Conservation (phyloP, 2,797 vertebrate genomes). For the Pitangus sulphuratus region DNA sequence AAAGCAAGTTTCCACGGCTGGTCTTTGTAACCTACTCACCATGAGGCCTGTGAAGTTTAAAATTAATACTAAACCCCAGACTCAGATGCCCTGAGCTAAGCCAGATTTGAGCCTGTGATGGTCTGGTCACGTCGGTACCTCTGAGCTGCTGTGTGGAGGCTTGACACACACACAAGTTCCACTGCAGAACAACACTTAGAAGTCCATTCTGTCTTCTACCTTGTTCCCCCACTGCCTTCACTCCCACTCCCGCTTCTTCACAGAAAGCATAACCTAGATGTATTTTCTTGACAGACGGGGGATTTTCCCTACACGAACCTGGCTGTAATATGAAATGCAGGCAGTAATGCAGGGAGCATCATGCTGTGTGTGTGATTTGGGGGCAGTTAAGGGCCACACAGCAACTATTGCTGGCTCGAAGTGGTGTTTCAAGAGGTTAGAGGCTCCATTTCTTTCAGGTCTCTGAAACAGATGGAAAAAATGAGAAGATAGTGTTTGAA, state of each 20-base stretch:
- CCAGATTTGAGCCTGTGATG: neutral
- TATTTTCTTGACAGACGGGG: neutral
- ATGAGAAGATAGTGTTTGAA: neutral
- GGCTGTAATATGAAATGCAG: neutral
- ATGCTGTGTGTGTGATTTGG: neutral
- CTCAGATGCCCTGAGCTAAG: neutral
- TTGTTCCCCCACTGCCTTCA: neutral
- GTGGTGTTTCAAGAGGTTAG: neutral
- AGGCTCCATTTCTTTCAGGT: neutral
- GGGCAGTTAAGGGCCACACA: neutral
- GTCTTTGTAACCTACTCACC: neutral
- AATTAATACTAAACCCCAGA: neutral
- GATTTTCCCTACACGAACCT: neutral
- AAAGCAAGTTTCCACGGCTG: neutral
- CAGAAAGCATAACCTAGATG: neutral
- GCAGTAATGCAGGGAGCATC: neutral
- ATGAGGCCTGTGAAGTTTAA: neutral
- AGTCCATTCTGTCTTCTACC: neutral
- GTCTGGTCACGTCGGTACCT: neutral
- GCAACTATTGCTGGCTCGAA: neutral
- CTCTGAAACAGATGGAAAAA: neutral
- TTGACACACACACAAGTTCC: rapidly evolving
- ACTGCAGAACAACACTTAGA: neutral
- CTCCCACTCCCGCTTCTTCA: neutral
- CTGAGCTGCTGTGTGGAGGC: neutral